Base-by-base conservation (phyloP, 2,888 invertebrate genomes). In the Allacma fusca region DNA sequence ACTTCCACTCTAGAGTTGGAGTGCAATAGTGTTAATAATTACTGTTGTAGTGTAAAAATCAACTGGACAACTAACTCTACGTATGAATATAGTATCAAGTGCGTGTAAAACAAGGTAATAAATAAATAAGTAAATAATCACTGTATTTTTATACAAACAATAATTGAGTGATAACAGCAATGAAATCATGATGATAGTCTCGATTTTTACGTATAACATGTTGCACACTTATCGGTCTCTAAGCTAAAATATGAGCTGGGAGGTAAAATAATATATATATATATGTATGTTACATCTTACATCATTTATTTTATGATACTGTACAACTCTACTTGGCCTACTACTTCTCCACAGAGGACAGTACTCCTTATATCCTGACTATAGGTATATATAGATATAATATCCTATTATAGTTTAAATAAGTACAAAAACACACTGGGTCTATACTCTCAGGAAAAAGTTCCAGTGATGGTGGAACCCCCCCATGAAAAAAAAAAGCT, bases 191-290 rank as follows among this genome's bases (percentile, higher is more conserved):
- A 44, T 74, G 65, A 74, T 74, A 74, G 74, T 74, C 74, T 74
- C 28, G 26, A 74, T 40, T 40, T 23, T 13, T 74, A 74, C 74
- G 74, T 74, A 74, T 74, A 74, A 74, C 67, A 67, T 40, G 74
- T 74, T 74, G 64, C 74, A 65, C 65, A 28, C 16, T 9, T 50
- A 12, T 12, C 1, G 19, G 2, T 12, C 50, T 19, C n/a, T 5
- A 34, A 28, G 5, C 9, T 21, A 62, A 24, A 62, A 16, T 62
- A 62, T 9, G 9, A 65, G 12, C 26, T 62, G 12, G 57, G n/a
- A n/a, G n/a, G n/a, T n/a, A n/a, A n/a, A n/a, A n/a, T n/a, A n/a
- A n/a, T n/a, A n/a, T n/a, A n/a, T n/a, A n/a, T n/a, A n/a, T 16
- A 62, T 24, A 2, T 62, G 62, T 26, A 28, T 16, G n/a, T 62